These are phyloP conservation scores for Podotricha telesiphe DNA, from an alignment of 2,888 invertebrate species.

Conservation along the genomic window DNA sequence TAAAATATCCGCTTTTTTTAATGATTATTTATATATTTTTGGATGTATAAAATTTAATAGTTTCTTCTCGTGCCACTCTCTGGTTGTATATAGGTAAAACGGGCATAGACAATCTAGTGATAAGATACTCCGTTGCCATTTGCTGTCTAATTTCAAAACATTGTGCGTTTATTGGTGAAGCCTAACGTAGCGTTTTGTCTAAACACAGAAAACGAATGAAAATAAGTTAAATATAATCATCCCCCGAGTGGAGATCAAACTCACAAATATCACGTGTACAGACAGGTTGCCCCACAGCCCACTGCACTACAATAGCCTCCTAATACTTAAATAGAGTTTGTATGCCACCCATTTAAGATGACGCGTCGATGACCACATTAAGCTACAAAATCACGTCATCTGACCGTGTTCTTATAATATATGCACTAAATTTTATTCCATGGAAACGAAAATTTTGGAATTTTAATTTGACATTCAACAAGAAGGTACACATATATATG, in stretches of 20 bases:
- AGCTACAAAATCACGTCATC: constrained; percentile 6
- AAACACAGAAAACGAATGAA: background rate
- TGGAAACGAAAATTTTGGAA: background rate
- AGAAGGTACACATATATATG: background rate
- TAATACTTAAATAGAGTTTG: background rate
- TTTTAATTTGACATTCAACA: background rate
- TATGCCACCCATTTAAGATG: background rate
- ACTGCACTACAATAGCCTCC: background rate
- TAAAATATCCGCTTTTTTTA: background rate
- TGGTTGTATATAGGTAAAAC: too few species aligned
- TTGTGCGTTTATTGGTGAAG: too few species aligned
- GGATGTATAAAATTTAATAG: too few species aligned
- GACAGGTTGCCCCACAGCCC: background rate
- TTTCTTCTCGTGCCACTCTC: too few species aligned
- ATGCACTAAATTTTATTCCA: background rate
- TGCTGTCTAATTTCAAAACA: too few species aligned
- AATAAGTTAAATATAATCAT: background rate
- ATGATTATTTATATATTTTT: background rate
- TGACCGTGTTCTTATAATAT: constrained; percentile 6
- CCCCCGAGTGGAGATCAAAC: background rate
- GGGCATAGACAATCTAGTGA: too few species aligned
- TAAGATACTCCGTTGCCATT: too few species aligned
- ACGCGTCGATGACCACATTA: background rate
- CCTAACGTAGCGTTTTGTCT: too few species aligned
- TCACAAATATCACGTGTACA: background rate